Conservation (phyloP, 2,113 vertebrate genomes). For the Ophthalmolycus amberensis region DNA sequence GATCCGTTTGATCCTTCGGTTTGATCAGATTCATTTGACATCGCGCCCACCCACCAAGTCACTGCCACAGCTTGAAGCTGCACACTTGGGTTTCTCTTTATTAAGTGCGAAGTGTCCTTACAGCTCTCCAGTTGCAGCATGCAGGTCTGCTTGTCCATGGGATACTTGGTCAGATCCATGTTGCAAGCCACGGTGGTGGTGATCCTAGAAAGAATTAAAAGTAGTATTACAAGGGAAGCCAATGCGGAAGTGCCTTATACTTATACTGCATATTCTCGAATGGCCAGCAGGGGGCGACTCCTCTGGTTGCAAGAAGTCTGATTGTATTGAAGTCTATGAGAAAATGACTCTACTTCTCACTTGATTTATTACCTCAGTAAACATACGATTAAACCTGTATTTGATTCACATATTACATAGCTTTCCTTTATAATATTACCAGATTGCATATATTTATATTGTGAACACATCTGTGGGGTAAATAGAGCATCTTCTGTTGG, state of each 20-base stretch:
- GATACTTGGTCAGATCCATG: slow-evolving; percentile 94
- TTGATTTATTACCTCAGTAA: no score
- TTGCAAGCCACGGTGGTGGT: slow-evolving; percentile 92
- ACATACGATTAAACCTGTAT: background rate
- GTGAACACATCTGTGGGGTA: background rate
- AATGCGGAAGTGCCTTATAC: no score
- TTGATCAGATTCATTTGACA: slow-evolving; percentile 60
- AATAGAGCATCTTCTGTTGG: background rate
- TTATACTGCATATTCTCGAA: no score
- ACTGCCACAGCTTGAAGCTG: slow-evolving; percentile 39
- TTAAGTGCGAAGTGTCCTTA: slow-evolving; percentile 75
- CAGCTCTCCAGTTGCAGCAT: slow-evolving; percentile 94
- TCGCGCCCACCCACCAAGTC: slow-evolving; percentile 38
- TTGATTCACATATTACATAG: background rate
- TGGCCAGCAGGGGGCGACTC: no score
- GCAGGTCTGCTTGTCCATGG: slow-evolving; percentile 94
- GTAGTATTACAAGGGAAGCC: background rate
- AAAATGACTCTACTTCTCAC: no score
- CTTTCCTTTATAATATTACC: background rate
- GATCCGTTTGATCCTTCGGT: slow-evolving; percentile 57
- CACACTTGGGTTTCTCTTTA: slow-evolving; percentile 11
- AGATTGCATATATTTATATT: background rate
- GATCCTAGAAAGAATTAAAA: slow-evolving; percentile 79
- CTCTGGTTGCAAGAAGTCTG: no score
- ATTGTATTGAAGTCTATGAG: no score